Base-by-base conservation (phyloP, 1,140 invertebrate genomes). In the Yoshiicerus persimilis region DNA sequence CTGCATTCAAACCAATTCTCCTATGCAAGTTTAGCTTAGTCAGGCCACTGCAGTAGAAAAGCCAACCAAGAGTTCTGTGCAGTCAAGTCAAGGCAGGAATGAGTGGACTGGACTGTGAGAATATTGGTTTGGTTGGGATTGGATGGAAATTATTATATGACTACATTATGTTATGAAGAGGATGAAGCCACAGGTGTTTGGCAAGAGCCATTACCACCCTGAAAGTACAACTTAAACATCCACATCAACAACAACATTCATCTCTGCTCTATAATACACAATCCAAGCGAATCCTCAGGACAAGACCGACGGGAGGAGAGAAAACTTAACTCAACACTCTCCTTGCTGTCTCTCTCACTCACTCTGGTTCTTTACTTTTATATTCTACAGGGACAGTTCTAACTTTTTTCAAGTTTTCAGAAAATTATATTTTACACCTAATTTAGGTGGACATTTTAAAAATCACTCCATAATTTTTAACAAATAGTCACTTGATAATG, bases 121-220 rank as follows among this genome's bases (percentile, higher is more conserved):
- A 80, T 80, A 80, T 80, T 80, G 75, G 75, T 38, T 38, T 36
- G 75, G 34, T 25, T 36, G 27, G 70, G 70, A 32, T 27, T 70
- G 64, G 30, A 36, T 56, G 84, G 84, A 85, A 56, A 38, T 34
- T 62, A 85, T 62, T 39, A 62, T 84, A 32, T 84, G 84, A 62
- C 20, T 41, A 85, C 38, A 39, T 36, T 34, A 80, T 70, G 66
- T 70, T 70, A 70, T 70, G 62, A 88, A 77, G 70, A 85, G 66
- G 86, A 84, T 32, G 36, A 87, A 87, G 75, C 86, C 88, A 90
- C 89, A 90, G 89, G 89, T 90, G 89, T 89, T 90, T 88, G 86
- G 86, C 87, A 87, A 88, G 86, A 86, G 86, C 66, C 87, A 88
- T 88, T 87, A 87, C 89, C 89, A 88, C 89, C 89, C 89, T 87